Percentiles rank a stretch among this genome's conserved stretches.
Evolutionary conservation across 2,888 invertebrate genomes (phyloP).

Genomic region (Junonia oenone): DNA sequence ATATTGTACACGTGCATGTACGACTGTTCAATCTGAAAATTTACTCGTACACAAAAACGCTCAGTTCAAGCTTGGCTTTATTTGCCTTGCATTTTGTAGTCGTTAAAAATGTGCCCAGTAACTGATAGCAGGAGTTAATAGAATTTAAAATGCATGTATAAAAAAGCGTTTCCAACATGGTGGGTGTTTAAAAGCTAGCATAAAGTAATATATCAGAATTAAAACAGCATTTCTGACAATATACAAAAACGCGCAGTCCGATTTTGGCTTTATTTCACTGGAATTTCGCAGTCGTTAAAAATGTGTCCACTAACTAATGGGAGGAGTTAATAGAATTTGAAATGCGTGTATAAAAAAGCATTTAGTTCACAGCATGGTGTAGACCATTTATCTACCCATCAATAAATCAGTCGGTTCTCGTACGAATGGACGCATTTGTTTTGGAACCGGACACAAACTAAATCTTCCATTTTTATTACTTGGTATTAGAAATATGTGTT

Average conservation of each 20-base stretch:
- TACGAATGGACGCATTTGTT: slow-evolving; percentile 34
- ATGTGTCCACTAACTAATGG: slow-evolving; percentile 16
- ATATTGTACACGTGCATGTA: no score
- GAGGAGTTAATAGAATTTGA: slow-evolving; percentile 24
- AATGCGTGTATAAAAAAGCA: slow-evolving; percentile 18
- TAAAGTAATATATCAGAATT: no score
- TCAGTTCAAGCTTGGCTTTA: no score
- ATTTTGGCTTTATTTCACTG: neutral
- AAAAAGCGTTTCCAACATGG: slow-evolving; percentile 15
- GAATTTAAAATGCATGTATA: slow-evolving; percentile 22
- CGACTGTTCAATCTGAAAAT: no score
- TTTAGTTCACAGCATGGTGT: slow-evolving; percentile 15
- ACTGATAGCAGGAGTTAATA: slow-evolving; percentile 20
- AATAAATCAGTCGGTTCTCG: slow-evolving; percentile 35
- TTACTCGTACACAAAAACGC: no score
- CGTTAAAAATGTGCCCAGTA: slow-evolving; percentile 16
- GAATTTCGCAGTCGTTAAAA: slow-evolving; percentile 14
- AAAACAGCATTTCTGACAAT: no score
- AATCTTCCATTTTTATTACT: slow-evolving; percentile 31
- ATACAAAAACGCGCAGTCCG: no score
- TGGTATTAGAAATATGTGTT: slow-evolving; percentile 8
- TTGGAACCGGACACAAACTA: slow-evolving; percentile 33
- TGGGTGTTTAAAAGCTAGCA: no score
- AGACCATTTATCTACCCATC: slow-evolving; percentile 35
- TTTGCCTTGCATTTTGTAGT: slow-evolving; percentile 2